Evolutionary conservation across 2,113 vertebrate species (phyloP).

Genomic region (Saguinus imperator): DNA sequence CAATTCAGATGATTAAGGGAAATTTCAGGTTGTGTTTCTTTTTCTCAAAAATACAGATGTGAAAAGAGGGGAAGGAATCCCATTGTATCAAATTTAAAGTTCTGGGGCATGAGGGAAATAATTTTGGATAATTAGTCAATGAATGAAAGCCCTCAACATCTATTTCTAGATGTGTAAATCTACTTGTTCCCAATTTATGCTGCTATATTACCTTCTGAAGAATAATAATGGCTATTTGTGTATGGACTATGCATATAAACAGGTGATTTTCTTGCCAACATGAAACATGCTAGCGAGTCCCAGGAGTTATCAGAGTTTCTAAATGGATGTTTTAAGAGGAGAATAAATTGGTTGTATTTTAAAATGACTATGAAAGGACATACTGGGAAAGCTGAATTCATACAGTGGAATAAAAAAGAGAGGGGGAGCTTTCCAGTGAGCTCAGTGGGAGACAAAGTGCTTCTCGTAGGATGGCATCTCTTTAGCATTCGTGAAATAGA

Average conservation of each 20-base stretch:
- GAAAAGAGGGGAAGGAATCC: not conserved
- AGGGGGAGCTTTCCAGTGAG: rapidly evolving
- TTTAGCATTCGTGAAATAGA: rapidly evolving
- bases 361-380: not conserved
- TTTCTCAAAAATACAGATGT: not conserved
- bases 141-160: not conserved
- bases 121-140: conserved; percentile 1
- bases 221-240: not conserved
- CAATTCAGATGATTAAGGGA: rapidly evolving
- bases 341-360: not conserved
- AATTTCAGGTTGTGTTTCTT: not conserved
- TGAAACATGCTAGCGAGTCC: not conserved
- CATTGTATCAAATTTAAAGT: not conserved
- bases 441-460: rapidly evolving
- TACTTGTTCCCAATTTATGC: not conserved
- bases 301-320: not conserved
- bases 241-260: not conserved
- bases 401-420: not conserved
- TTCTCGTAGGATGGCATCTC: not conserved
- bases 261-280: conserved; percentile 13
- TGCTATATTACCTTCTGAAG: conserved; percentile 26
- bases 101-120: not conserved
- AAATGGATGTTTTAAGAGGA: not conserved
- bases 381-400: not conserved
- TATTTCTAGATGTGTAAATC: conserved; percentile 17